phyloP scores from a whole-genome alignment of 2,113 vertebrate genomes.

The Peromyscus polionotus region DNA sequence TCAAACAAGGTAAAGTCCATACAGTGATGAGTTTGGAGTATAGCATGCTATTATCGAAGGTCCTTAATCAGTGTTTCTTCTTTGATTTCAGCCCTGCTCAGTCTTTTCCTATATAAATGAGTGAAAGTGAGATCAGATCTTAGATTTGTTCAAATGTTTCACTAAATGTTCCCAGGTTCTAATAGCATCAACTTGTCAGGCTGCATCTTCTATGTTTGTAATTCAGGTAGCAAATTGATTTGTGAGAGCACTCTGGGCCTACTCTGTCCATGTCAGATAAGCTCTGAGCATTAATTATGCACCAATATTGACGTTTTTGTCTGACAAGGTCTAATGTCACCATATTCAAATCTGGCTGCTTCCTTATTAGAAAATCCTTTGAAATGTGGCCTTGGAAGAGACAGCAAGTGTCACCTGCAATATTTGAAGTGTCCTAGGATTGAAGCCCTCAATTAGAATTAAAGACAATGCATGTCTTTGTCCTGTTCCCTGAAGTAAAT shows the following conservation, averaged over 20 bases:
- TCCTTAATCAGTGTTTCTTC: conserved; percentile 55
- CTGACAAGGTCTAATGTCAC: conserved; percentile 88
- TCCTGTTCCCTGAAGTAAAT: conserved; percentile 51
- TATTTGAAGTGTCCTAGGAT: conserved; percentile 78
- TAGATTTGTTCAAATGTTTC: conserved; percentile 72
- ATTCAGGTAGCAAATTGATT: conserved; percentile 90
- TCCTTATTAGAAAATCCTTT: conserved; percentile 86
- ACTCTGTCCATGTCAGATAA: conserved; percentile 83
- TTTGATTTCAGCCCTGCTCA: conserved; percentile 38
- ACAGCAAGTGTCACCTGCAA: conserved; percentile 71
- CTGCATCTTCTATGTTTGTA: conserved; percentile 85
- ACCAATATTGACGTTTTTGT: conserved; percentile 88
- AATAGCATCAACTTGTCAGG: conserved; percentile 84
- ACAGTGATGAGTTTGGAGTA: neutral
- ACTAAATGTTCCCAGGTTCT: conserved; percentile 50
- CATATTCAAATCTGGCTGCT: conserved; percentile 86
- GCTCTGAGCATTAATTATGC: conserved; percentile 89
- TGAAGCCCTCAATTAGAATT: conserved; percentile 79
- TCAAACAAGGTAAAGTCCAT: neutral
- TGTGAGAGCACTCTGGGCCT: conserved; percentile 86
- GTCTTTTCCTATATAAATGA: conserved; percentile 59
- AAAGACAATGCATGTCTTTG: conserved; percentile 68
- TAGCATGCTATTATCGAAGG: neutral
- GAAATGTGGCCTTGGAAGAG: conserved; percentile 85
- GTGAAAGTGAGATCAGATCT: conserved; percentile 62